Evolutionary conservation across 2,797 vertebrate species (phyloP).

Genomic region (Hyperoplus lanceolatus): DNA sequence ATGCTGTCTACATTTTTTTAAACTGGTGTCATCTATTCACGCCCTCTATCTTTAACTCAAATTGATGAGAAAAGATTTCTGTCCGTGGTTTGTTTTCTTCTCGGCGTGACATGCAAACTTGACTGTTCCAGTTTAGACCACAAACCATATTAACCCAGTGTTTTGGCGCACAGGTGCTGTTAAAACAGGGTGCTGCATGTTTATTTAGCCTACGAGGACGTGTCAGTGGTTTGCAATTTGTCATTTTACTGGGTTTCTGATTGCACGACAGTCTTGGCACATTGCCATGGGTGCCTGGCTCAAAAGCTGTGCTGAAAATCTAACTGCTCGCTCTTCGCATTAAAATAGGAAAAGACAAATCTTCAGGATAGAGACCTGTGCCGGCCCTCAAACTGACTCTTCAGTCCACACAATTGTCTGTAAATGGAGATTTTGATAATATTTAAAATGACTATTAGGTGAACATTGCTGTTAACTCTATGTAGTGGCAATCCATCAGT

Average conservation of each 20-base stretch:
- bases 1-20: slow-evolving; percentile 41
- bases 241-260: slow-evolving; percentile 32
- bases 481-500: neutral
- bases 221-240: slow-evolving; percentile 24
- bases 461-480: slow-evolving; percentile 2
- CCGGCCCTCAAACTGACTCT: neutral
- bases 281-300: slow-evolving; percentile 4
- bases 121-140: slow-evolving; percentile 38
- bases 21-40: slow-evolving; percentile 34
- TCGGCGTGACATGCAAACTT: slow-evolving; percentile 30
- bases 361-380: neutral
- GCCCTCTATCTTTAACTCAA: slow-evolving; percentile 31
- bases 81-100: slow-evolving; percentile 50
- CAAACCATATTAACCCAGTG: neutral
- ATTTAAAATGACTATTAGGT: neutral
- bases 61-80: slow-evolving; percentile 37
- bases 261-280: slow-evolving; percentile 4
- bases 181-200: slow-evolving; percentile 17
- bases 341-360: slow-evolving; percentile 7
- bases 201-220: slow-evolving; percentile 32
- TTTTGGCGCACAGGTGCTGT: slow-evolving; percentile 16
- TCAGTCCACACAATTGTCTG: neutral
- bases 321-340: slow-evolving; percentile 13
- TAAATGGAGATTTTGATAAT: neutral
- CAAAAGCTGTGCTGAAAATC: slow-evolving; percentile 29